phyloP scores from a whole-genome alignment of 2,888 invertebrate genomes.

The Liodrosophila aerea region DNA sequence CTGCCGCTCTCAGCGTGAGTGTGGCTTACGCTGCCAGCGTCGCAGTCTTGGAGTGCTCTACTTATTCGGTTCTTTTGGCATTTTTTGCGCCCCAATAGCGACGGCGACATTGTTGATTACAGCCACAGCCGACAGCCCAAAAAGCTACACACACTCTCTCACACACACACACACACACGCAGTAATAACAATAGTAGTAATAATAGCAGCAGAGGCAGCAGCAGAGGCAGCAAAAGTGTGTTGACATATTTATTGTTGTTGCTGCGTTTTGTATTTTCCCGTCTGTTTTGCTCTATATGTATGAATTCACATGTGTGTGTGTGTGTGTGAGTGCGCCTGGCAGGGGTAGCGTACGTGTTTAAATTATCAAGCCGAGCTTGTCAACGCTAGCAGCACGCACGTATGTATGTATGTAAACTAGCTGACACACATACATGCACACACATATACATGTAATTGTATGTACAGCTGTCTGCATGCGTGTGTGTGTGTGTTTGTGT shows the following conservation, averaged over 20 bases:
- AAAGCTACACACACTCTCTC: constrained; percentile 22
- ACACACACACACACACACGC: constrained; percentile 16
- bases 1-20: constrained; percentile 28
- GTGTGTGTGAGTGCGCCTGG: constrained; percentile 18
- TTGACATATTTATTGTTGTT: constrained; percentile 64
- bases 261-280: constrained; percentile 45
- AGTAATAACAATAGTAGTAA: constrained; percentile 26
- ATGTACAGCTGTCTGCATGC: constrained; percentile 18
- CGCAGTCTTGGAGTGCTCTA: constrained; percentile 65
- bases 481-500: constrained; percentile 16
- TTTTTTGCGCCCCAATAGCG: constrained; percentile 59
- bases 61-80: constrained; percentile 72
- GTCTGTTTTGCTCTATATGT: constrained; percentile 73
- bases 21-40: constrained; percentile 60
- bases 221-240: constrained; percentile 60
- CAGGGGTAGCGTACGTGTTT: constrained; percentile 65
- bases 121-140: constrained; percentile 33
- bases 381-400: constrained; percentile 64
- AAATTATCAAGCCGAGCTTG: constrained; percentile 75
- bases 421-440: constrained; percentile 22
- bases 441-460: constrained; percentile 20
- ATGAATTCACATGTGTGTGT: constrained; percentile 24
- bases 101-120: constrained; percentile 64
- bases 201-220: constrained; percentile 42
- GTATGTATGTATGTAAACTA: constrained; percentile 15